These are phyloP conservation scores for Bungarus multicinctus DNA, from an alignment of 2,113 vertebrate species.

Conservation along the genomic window DNA sequence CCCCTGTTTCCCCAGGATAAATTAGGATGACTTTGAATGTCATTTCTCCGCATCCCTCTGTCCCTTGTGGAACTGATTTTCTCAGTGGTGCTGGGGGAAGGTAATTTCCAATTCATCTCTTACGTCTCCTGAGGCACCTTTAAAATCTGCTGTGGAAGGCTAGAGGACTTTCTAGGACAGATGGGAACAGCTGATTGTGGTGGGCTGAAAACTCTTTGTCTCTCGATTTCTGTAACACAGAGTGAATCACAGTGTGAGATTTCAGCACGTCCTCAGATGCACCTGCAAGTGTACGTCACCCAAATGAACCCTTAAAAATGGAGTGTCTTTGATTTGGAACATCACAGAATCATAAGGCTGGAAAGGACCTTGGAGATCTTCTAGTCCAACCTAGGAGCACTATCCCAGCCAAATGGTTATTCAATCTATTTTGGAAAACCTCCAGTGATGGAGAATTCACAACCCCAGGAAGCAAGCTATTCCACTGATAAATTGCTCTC, in stretches of 20 bases:
- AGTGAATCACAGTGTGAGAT: background rate
- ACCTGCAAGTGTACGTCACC: background rate
- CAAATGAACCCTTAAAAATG: background rate
- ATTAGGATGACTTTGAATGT: background rate
- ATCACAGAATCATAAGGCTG: background rate
- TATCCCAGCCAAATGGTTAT: background rate
- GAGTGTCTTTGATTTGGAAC: conserved; percentile 18
- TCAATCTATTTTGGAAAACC: background rate
- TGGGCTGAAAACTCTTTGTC: conserved; percentile 1
- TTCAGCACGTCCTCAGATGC: conserved; percentile 2
- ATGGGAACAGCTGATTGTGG: background rate
- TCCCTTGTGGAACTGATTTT: background rate
- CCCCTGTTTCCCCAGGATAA: background rate
- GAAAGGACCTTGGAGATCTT: background rate
- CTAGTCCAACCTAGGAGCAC: background rate
- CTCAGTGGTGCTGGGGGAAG: background rate
- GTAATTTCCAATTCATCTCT: background rate
- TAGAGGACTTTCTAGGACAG: background rate
- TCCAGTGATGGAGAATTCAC: background rate
- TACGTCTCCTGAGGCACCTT: background rate
- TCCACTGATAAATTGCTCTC: background rate
- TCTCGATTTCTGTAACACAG: conserved; percentile 8
- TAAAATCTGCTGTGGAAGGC: background rate
- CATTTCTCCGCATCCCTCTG: background rate
- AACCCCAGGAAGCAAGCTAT: background rate